These are phyloP conservation scores for Geodia barretti DNA, from an alignment of 37 sponge, comb jelly and placozoan genomes.

Conservation along the genomic window DNA sequence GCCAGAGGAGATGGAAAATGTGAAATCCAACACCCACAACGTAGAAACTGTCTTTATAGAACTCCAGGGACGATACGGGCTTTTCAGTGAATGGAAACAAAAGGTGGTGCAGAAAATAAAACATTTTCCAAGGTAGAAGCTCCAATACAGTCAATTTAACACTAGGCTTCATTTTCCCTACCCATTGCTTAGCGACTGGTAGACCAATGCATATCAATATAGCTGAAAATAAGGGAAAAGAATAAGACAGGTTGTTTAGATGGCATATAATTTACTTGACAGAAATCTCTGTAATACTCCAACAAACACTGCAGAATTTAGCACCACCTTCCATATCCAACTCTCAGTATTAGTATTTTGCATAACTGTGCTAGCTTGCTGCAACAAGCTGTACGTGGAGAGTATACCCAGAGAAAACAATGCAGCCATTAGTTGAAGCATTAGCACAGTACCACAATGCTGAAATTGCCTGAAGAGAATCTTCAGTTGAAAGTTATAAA, in stretches of 20 bases:
- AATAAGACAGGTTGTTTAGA: no score
- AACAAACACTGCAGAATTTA: neutral
- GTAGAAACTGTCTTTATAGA: neutral
- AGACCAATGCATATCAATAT: neutral
- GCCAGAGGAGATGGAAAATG: neutral
- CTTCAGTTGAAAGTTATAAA: neutral
- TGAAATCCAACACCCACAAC: neutral
- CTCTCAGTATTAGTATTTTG: neutral
- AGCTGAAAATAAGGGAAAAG: no score
- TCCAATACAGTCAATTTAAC: neutral
- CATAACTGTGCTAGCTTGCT: no score
- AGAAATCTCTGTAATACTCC: neutral
- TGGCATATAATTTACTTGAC: neutral
- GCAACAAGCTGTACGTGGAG: neutral
- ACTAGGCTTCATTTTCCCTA: neutral
- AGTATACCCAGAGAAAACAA: neutral
- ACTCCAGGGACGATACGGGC: neutral
- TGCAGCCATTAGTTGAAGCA: neutral
- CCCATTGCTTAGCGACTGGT: neutral
- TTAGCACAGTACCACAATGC: neutral
- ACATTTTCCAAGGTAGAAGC: neutral
- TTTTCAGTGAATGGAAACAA: neutral
- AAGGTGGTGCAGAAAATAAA: neutral
- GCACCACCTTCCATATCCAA: neutral
- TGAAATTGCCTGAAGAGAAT: neutral